Evolutionary conservation across 2,113 vertebrate species (phyloP).

Genomic region (Thalassoma bifasciatum): DNA sequence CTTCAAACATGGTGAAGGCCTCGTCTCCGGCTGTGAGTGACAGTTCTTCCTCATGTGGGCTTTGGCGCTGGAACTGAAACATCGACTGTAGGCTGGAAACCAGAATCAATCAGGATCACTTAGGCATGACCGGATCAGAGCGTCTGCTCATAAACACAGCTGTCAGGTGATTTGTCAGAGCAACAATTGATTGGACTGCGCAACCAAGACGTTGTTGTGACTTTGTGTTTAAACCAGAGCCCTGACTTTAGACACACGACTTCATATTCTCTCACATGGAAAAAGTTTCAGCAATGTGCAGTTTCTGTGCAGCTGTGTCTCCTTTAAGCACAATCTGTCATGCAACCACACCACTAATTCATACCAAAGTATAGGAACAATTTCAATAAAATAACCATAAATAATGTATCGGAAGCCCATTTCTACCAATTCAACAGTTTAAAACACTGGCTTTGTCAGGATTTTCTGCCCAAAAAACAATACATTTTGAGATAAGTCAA

Average conservation of each 20-base stretch:
- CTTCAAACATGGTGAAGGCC: conserved; percentile 24
- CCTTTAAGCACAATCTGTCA: too few relatives aligned
- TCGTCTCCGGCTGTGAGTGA: conserved; percentile 57
- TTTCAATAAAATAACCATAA: too few relatives aligned
- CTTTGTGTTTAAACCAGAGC: not conserved
- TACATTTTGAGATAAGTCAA: too few relatives aligned
- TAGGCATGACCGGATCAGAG: conserved; percentile 41
- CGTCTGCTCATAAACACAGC: conserved; percentile 26
- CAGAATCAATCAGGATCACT: conserved; percentile 66
- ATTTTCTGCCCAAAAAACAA: too few relatives aligned
- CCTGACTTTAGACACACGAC: not conserved
- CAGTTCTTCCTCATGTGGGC: conserved; percentile 24
- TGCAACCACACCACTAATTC: too few relatives aligned
- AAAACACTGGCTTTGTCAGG: too few relatives aligned
- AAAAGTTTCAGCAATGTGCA: too few relatives aligned
- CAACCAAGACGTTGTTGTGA: conserved; percentile 16
- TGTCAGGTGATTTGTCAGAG: conserved; percentile 55
- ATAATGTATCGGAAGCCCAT: too few relatives aligned
- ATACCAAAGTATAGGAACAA: too few relatives aligned
- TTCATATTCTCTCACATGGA: too few relatives aligned
- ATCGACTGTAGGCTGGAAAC: conserved; percentile 53
- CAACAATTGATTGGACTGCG: conserved; percentile 41
- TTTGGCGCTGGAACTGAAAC: conserved; percentile 43
- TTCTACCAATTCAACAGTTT: too few relatives aligned
- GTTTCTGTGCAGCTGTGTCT: too few relatives aligned